Evolutionary conservation across 2,113 vertebrate species (phyloP).

Genomic region (Vicugna pacos): DNA sequence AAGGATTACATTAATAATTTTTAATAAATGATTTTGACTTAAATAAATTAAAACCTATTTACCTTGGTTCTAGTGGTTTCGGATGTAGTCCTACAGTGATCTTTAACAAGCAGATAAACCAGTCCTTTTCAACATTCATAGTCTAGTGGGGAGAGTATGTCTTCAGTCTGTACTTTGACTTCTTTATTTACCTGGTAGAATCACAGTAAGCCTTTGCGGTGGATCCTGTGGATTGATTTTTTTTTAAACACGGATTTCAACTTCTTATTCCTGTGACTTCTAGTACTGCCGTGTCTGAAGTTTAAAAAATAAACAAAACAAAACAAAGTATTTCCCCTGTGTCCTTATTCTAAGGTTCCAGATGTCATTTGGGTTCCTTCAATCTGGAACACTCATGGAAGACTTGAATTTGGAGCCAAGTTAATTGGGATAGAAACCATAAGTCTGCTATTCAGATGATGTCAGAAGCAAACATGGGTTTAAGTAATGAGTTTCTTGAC

Average conservation of each 20-base stretch:
- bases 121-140: neutral
- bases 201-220: neutral
- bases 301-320: slow-evolving; percentile 23
- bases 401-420: neutral
- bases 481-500: neutral
- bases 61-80: neutral
- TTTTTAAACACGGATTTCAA: neutral
- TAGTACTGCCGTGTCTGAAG: neutral
- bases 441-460: neutral
- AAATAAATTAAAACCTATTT: slow-evolving; percentile 5
- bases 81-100: neutral
- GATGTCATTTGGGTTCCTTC: neutral
- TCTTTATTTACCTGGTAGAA: neutral
- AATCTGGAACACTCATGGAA: neutral
- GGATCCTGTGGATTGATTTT: neutral
- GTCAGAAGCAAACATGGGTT: neutral
- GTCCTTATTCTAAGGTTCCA: neutral
- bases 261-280: neutral
- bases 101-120: neutral
- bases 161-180: neutral
- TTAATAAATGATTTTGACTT: neutral
- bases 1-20: neutral
- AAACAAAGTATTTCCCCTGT: neutral
- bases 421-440: neutral
- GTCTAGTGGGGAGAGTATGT: neutral